Base-by-base conservation (phyloP, 2,888 invertebrate species). In the Lottia scabra region DNA sequence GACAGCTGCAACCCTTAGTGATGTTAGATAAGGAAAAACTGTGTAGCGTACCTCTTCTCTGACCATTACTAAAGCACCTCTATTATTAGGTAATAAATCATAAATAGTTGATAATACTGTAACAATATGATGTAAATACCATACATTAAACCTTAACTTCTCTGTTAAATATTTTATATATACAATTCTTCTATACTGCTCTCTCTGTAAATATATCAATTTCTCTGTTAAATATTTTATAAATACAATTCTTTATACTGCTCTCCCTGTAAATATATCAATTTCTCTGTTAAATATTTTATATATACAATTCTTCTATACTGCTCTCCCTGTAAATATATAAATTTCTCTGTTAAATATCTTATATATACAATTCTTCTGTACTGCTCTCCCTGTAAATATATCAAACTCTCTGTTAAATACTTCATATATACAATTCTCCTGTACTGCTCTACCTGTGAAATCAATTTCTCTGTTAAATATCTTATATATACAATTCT, bases 371-470 rank as follows among this genome's bases (percentile, higher is more conserved):
- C 78, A 23, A 83, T 78, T 70, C 78, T 81, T 44, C 83, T 76
- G 73, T 77, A n/a, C 74, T 80, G 75, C 45, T 86, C 85, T 6
- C 87, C 84, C 87, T 87, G 74, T 48, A 73, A 73, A 1, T 76
- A 79, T 45, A 81, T 81, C 79, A 83, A 85, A 73, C 43, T 70
- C 27, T 63, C 64, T 13, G 80, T 73, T 76, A 85, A 71, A 74
- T 84, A 82, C 13, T 81, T 76, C 43, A 86, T 74, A 68, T 84
- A 85, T 4, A 85, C 78, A 23, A 83, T 78, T 70, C 78, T 81
- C n/a, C 43, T 83, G 75, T 72, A 85, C 74, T 80, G 75, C 45
- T 86, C 85, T 6, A 85, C 84, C 85, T 71, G 16, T 82, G n/a
- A 30, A 4, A 30, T 30, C 30, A 30, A 30, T 30, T 30, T 30